Evolutionary conservation across 2,888 invertebrate genomes (phyloP).

Genomic region (Chymomyza amoena): DNA sequence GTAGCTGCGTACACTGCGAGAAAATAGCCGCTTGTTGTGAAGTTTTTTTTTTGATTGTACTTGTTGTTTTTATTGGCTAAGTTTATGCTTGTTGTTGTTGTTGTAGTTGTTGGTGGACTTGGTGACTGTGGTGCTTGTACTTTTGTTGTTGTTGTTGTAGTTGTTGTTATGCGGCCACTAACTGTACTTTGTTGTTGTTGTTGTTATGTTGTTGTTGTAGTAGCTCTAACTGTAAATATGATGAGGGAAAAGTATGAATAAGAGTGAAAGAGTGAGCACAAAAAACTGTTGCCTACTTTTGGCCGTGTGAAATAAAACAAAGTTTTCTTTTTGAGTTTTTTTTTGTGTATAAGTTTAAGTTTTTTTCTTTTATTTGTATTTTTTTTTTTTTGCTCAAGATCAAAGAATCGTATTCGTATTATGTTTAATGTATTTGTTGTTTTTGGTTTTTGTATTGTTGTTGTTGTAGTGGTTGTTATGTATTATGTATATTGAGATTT

Average conservation of each 20-base stretch:
- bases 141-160: conserved; percentile 33
- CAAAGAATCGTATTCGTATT: conserved; percentile 64
- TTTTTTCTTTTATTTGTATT: conserved; percentile 67
- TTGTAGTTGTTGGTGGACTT: conserved; percentile 34
- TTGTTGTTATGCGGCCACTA: conserved; percentile 58
- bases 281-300: conserved; percentile 12
- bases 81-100: conserved; percentile 48
- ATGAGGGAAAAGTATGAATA: conserved; percentile 61
- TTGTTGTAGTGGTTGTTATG: conserved; percentile 47
- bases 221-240: conserved; percentile 62
- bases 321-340: conserved; percentile 59
- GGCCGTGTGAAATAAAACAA: conserved; percentile 58
- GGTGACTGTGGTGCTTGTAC: conserved; percentile 6
- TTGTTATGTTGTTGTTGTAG: conserved; percentile 45
- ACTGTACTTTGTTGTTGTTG: conserved; percentile 48
- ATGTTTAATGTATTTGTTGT: conserved; percentile 45
- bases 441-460: conserved; percentile 39
- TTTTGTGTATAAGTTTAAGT: conserved; percentile 70
- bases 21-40: background rate
- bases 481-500: conserved; percentile 45
- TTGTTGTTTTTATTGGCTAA: conserved; percentile 6
- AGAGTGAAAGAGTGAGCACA: conserved; percentile 12
- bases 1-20: background rate
- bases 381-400: conserved; percentile 56
- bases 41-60: background rate